Percentiles rank a stretch among this genome's conserved stretches.
These are phyloP conservation scores for Perca flavescens DNA, from an alignment of 2,113 vertebrate genomes.

Conservation along the genomic window DNA sequence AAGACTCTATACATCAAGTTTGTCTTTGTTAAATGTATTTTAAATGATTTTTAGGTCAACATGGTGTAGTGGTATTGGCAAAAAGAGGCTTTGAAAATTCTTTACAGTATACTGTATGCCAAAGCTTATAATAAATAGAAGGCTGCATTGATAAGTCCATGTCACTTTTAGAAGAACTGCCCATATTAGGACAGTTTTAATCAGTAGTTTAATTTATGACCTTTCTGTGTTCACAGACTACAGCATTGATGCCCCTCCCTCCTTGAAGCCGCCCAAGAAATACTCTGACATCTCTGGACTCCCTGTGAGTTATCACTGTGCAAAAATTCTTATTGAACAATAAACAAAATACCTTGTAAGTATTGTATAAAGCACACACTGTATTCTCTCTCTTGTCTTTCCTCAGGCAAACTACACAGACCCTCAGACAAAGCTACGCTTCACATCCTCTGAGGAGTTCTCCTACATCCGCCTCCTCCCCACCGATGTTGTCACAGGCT, in stretches of 20 bases:
- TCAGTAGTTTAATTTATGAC: neutral
- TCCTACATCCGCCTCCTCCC: conserved; percentile 96
- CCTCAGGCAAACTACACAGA: conserved; percentile 96
- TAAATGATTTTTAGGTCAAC: neutral
- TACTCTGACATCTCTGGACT: conserved; percentile 98
- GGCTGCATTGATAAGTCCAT: neutral
- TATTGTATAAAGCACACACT: conserved; percentile 16
- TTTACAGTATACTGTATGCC: neutral
- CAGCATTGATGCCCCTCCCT: conserved; percentile 94
- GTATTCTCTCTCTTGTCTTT: conserved; percentile 26
- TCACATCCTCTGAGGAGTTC: conserved; percentile 95
- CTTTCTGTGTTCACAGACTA: conserved; percentile 86
- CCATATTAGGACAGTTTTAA: neutral
- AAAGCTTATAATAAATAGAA: neutral
- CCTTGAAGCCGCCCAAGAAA: conserved; percentile 96
- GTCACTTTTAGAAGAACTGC: neutral
- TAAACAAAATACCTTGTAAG: neutral
- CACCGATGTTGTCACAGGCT: conserved; percentile 94
- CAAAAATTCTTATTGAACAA: neutral
- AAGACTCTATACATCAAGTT: neutral
- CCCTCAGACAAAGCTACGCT: conserved; percentile 97
- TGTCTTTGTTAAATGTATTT: neutral
- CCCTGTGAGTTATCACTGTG: conserved; percentile 86
- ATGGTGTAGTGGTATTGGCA: neutral
- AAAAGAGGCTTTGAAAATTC: neutral